Percentiles rank a stretch among this genome's conserved stretches.
Conservation (phyloP, 2,113 vertebrate species). For the Percopsis transmontana region DNA sequence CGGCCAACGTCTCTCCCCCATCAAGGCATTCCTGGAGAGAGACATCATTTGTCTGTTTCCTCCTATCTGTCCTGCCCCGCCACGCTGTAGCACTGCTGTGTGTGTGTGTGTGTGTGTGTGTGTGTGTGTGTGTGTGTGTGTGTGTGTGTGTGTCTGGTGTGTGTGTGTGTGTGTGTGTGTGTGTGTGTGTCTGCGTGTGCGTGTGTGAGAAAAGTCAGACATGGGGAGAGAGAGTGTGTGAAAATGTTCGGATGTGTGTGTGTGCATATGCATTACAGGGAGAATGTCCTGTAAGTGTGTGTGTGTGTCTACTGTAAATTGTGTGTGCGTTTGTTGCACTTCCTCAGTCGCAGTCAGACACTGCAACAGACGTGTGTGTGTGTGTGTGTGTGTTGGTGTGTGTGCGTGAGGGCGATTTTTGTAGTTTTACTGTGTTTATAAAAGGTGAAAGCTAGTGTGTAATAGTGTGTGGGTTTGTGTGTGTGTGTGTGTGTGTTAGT, state of each 20-base stretch:
- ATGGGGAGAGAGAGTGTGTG: neutral
- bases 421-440: too few species aligned
- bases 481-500: conserved; percentile 1
- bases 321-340: conserved; percentile 8
- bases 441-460: neutral
- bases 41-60: conserved; percentile 66
- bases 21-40: conserved; percentile 66
- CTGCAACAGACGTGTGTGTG: neutral
- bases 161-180: conserved; percentile 11
- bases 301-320: conserved; percentile 4
- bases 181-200: conserved; percentile 5
- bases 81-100: neutral
- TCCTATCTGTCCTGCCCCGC: conserved; percentile 58
- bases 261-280: neutral
- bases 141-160: neutral
- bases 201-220: neutral
- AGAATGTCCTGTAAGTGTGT: neutral
- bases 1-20: conserved; percentile 52
- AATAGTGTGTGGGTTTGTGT: conserved; percentile 9
- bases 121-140: neutral
- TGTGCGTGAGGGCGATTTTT: conserved; percentile 4
- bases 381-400: neutral
- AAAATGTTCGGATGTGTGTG: neutral
- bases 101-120: conserved; percentile 4
- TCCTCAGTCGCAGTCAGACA: neutral